Conservation (phyloP, 1,140 invertebrate genomes). For the Ectropis grisescens region DNA sequence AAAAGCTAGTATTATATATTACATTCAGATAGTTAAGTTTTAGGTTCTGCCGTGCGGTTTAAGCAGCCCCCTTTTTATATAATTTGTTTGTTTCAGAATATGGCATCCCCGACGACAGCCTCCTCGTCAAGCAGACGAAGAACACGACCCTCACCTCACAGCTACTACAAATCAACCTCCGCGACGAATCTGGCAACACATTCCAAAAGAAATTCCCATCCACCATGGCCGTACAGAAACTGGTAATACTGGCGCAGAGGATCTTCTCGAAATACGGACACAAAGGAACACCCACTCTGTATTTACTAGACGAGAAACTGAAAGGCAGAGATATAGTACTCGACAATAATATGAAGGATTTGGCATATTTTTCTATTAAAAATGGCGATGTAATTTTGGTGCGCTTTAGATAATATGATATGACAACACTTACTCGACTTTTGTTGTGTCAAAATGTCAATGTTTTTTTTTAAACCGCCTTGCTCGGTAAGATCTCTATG, state of each 20-base stretch:
- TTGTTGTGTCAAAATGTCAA: no score
- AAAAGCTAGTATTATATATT: no score
- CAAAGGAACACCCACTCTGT: slow-evolving; percentile 53
- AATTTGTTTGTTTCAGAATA: slow-evolving; percentile 80
- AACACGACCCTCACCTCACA: slow-evolving; percentile 76
- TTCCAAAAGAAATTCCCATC: slow-evolving; percentile 80
- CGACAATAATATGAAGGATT: slow-evolving; percentile 84
- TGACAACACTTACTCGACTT: no score
- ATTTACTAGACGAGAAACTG: slow-evolving; percentile 67
- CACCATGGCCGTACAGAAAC: slow-evolving; percentile 86
- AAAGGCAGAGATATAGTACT: slow-evolving; percentile 78
- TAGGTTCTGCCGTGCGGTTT: no score
- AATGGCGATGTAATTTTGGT: slow-evolving; percentile 84
- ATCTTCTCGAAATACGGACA: slow-evolving; percentile 70
- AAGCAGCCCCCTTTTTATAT: no score
- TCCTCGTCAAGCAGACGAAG: slow-evolving; percentile 73
- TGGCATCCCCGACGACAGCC: slow-evolving; percentile 82
- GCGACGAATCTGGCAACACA: slow-evolving; percentile 70
- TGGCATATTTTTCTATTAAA: slow-evolving; percentile 88
- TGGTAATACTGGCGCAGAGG: slow-evolving; percentile 80
- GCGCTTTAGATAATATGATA: slow-evolving; percentile 74
- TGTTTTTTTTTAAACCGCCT: no score
- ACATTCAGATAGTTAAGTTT: no score
- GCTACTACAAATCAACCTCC: slow-evolving; percentile 76
- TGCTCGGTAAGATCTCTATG: no score